Conservation (phyloP, 2,113 vertebrate genomes). For the Percina caprodes region DNA sequence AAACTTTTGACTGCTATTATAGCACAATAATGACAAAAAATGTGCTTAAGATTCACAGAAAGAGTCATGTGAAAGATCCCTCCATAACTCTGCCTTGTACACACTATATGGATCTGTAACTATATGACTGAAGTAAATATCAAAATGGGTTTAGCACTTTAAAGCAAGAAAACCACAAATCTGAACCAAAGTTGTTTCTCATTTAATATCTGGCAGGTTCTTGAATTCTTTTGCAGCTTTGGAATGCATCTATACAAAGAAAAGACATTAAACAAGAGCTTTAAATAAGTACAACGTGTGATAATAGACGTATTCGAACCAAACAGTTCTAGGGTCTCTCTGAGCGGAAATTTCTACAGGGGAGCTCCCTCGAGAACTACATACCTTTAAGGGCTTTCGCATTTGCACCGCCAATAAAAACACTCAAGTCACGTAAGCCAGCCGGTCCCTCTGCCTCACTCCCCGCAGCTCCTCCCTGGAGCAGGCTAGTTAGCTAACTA, state of each 20-base stretch:
- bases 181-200: conserved; percentile 25
- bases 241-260: conserved; percentile 61
- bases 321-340: too few species aligned
- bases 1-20: conserved; percentile 5
- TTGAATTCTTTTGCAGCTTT: conserved; percentile 41
- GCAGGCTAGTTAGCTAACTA: too few species aligned
- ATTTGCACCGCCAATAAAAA: too few species aligned
- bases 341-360: too few species aligned
- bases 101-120: background rate
- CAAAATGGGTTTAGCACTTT: background rate
- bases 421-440: too few species aligned
- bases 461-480: too few species aligned
- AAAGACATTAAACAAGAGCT: conserved; percentile 44
- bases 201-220: conserved; percentile 65
- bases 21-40: conserved; percentile 41
- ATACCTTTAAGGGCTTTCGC: too few species aligned
- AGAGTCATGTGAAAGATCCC: background rate
- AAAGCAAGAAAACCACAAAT: conserved; percentile 34
- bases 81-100: background rate
- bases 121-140: background rate
- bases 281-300: conserved; percentile 30
- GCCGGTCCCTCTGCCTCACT: too few species aligned
- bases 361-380: too few species aligned
- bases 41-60: background rate
- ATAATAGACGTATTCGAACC: background rate